phyloP scores from a whole-genome alignment of 2,888 invertebrate species.

The Lasioglossum calceatum region DNA sequence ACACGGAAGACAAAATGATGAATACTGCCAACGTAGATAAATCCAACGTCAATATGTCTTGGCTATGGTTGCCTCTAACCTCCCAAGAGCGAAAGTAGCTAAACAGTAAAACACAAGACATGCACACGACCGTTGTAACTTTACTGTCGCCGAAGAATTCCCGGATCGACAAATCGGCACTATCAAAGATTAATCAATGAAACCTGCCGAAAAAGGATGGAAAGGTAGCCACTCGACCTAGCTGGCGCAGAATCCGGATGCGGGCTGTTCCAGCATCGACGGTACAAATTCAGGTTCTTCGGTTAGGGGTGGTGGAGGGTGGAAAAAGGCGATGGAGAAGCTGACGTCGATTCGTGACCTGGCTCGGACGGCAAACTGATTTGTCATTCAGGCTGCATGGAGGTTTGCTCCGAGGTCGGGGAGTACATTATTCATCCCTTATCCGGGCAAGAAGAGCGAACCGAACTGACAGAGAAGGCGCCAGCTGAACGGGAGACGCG shows the following conservation, averaged over 20 bases:
- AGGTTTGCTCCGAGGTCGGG: conserved; percentile 75
- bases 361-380: conserved; percentile 78
- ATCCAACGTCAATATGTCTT: background rate
- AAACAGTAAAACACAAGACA: background rate
- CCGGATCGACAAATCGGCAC: background rate
- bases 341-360: conserved; percentile 77
- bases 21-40: background rate
- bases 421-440: conserved; percentile 82
- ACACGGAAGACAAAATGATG: too few species aligned
- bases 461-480: conserved; percentile 64
- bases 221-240: background rate
- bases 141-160: background rate
- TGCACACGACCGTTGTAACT: background rate
- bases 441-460: conserved; percentile 76
- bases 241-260: conserved; percentile 34
- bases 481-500: conserved; percentile 29
- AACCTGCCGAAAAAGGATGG: background rate
- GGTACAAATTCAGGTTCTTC: conserved; percentile 57
- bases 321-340: conserved; percentile 44
- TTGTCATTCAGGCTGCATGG: conserved; percentile 82
- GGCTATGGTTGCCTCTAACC: background rate
- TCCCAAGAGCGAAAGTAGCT: background rate
- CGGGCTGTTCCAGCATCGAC: conserved; percentile 3
- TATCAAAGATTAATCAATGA: conserved; percentile 46
- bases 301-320: background rate